Percentiles rank a stretch among this genome's conserved stretches.
Evolutionary conservation across 2,888 invertebrate species (phyloP).

Genomic region (Drosophila subsilvestris): DNA sequence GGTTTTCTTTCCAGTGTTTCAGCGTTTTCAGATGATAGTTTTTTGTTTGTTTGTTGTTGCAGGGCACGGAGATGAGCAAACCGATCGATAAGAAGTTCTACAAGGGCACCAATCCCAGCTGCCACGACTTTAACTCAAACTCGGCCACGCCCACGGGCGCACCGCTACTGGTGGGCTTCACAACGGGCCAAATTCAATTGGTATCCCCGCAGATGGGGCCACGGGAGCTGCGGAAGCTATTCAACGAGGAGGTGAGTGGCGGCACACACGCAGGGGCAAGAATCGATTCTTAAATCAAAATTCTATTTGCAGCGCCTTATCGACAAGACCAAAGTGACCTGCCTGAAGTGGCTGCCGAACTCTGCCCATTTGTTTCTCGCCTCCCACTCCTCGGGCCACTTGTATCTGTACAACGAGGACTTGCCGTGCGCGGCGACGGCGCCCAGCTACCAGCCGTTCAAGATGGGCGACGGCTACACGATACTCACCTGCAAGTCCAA

Average conservation of each 20-base stretch:
- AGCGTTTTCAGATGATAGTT: conserved; percentile 12
- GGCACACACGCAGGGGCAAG: neutral
- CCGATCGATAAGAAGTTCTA: conserved; percentile 99
- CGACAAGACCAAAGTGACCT: conserved; percentile 89
- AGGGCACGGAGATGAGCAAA: conserved; percentile 97
- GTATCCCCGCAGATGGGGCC: conserved; percentile 99
- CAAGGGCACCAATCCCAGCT: conserved; percentile 99
- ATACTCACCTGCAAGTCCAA: conserved; percentile 98
- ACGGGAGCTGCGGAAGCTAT: conserved; percentile 97
- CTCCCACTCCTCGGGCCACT: conserved; percentile 97
- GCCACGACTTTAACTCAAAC: conserved; percentile 97
- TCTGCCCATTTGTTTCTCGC: conserved; percentile 97
- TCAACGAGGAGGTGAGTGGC: conserved; percentile 95
- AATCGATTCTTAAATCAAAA: neutral
- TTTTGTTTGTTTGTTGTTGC: conserved; percentile 40
- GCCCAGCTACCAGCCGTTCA: conserved; percentile 97
- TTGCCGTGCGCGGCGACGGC: conserved; percentile 94
- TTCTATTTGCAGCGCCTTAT: conserved; percentile 81
- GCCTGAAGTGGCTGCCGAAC: conserved; percentile 98
- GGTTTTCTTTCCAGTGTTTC: neutral
- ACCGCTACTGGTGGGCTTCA: conserved; percentile 97
- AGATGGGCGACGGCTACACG: conserved; percentile 96
- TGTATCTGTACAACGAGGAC: conserved; percentile 99
- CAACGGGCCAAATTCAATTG: conserved; percentile 98
- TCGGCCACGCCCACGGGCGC: conserved; percentile 93